Conservation (phyloP, 2,888 invertebrate genomes). For the Drosophila prostipennis region DNA sequence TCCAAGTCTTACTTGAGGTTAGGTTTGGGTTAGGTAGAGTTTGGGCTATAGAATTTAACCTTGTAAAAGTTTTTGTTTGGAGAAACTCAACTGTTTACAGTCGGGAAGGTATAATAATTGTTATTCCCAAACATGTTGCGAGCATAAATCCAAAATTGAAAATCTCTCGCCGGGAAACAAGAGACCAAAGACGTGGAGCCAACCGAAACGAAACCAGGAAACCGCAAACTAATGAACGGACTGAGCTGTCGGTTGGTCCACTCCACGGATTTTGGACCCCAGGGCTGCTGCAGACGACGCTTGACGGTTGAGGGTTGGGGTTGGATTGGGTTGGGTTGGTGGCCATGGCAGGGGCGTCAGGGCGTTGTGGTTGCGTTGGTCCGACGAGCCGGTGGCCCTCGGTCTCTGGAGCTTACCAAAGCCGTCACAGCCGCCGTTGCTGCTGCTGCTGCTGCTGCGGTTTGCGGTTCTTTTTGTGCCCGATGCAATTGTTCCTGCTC, state of each 20-base stretch:
- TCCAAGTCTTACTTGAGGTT: too few relatives aligned
- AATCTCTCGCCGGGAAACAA: constrained; percentile 17
- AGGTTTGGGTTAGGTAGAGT: too few relatives aligned
- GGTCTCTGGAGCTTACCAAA: constrained; percentile 69
- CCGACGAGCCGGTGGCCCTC: constrained; percentile 55
- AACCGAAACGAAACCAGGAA: constrained; percentile 48
- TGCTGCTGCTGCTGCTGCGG: constrained; percentile 61
- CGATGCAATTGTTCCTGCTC: constrained; percentile 71
- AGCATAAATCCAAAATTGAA: constrained; percentile 26
- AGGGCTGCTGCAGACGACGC: constrained; percentile 31
- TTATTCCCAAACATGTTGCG: constrained; percentile 15
- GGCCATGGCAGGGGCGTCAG: constrained; percentile 30
- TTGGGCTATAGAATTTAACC: background rate
- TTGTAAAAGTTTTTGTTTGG: background rate
- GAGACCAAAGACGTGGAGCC: constrained; percentile 10
- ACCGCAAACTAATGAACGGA: constrained; percentile 74
- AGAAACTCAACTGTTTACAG: background rate
- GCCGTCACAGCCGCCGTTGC: constrained; percentile 52
- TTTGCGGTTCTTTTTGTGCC: constrained; percentile 75
- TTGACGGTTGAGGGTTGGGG: constrained; percentile 12
- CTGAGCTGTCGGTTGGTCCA: constrained; percentile 22
- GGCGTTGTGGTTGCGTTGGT: constrained; percentile 64
- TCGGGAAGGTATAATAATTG: constrained; percentile 10
- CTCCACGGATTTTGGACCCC: constrained; percentile 26
- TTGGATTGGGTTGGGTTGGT: background rate